Conservation (phyloP, 2,797 vertebrate genomes). For the Molothrus aeneus region DNA sequence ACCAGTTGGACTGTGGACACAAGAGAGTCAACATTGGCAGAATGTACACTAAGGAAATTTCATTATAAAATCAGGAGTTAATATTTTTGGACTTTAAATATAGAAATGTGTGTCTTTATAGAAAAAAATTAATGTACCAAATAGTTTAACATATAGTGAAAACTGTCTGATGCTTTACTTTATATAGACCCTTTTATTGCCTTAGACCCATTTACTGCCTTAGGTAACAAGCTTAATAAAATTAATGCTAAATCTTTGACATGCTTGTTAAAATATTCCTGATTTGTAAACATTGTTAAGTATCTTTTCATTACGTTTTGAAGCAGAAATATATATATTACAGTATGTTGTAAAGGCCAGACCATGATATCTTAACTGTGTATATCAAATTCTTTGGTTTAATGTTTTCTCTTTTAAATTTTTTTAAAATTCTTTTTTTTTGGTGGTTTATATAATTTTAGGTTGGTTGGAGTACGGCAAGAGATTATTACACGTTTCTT, state of each 20-base stretch:
- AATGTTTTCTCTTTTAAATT: neutral
- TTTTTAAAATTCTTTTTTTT: neutral
- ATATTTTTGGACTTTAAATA: neutral
- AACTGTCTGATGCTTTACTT: conserved; percentile 45
- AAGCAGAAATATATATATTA: conserved; percentile 7
- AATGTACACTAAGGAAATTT: neutral
- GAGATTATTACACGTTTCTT: conserved; percentile 98
- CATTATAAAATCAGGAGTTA: neutral
- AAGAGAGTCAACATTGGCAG: neutral
- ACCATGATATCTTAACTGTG: neutral
- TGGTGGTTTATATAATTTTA: conserved; percentile 69
- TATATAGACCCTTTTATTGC: conserved; percentile 58
- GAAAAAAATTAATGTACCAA: neutral
- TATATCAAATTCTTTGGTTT: neutral
- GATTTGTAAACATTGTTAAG: conserved; percentile 63
- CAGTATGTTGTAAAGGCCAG: neutral
- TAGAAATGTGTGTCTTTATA: neutral
- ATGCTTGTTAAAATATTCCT: conserved; percentile 65
- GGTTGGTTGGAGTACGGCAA: conserved; percentile 99
- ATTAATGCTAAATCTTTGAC: conserved; percentile 57
- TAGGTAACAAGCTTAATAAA: conserved; percentile 67
- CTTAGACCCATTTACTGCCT: conserved; percentile 47
- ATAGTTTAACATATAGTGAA: conserved; percentile 39
- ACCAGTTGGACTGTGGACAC: neutral
- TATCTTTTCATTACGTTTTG: conserved; percentile 59